Evolutionary conservation across 2,888 invertebrate species (phyloP), one percentile per base, ranked within the genome.

Genomic region (Synergus japonicus): DNA sequence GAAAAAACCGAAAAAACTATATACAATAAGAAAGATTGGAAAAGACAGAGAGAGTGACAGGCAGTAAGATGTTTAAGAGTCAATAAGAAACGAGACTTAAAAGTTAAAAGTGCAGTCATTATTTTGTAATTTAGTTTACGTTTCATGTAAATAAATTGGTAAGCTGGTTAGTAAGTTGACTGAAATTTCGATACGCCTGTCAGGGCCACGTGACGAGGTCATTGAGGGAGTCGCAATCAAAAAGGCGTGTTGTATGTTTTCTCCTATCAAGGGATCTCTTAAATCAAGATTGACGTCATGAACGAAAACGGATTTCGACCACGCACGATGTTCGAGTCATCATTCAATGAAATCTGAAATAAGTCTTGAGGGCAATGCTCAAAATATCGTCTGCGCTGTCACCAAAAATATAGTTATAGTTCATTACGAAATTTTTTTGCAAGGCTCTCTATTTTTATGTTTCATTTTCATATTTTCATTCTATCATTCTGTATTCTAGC

Each of bases 281-380:
- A 67, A 67, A 67, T 46, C 18, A 67, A 67, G 67, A 46, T 67
- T 67, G 46, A 67, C 67, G 67, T 67, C 67, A 67, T 67, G 22
- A 67, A 15, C 44, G 46, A 67, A 46, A 67, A 67, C 44, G 43
- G 13, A 67, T 67, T 46, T 67, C 66, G 66, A 67, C 15, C 15
- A 15, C 10, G 37, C 37, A 37, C n/a, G 9, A 58, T 18, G 3
- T 58, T 15, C 54, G 54, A 58, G 54, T 58, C 54, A 58, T 58
- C 18, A 58, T 58, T 18, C 54, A 18, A 9, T 58, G n/a, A 58
- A 58, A 58, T 15, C 54, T 54, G n/a, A n/a, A 54, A 54, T n/a
- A 54, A 15, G n/a, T 54, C 54, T 37, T 58, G 54, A 9, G 54
- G 54, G 18, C 54, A 58, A 58, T 58, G 54, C 54, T 58, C 54